A percentile compares a stretch with the other conserved stretches of the same genome.
phyloP scores from a whole-genome alignment of 2,113 vertebrate genomes.

The Dromaius novaehollandiae region DNA sequence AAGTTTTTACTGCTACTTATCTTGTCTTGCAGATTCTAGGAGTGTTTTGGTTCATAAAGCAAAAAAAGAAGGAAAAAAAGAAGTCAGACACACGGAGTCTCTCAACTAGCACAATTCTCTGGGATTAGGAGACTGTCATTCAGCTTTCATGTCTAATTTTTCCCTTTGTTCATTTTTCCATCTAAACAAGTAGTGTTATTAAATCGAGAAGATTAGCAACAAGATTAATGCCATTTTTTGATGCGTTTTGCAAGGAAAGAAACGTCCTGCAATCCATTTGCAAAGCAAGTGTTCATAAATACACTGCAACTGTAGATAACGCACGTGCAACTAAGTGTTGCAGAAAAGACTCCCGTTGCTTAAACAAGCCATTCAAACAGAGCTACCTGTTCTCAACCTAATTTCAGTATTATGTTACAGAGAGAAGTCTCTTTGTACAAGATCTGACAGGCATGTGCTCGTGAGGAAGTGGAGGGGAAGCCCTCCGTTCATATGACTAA shows the following conservation, averaged over 20 bases:
- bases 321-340: neutral
- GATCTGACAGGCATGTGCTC: conserved; percentile 84
- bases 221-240: neutral
- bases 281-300: neutral
- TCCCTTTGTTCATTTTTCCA: conserved; percentile 66
- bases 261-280: neutral
- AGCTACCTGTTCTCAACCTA: conserved; percentile 64
- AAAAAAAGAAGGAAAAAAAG: neutral
- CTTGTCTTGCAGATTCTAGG: neutral
- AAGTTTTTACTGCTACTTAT: neutral
- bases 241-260: neutral
- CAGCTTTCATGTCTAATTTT: conserved; percentile 69
- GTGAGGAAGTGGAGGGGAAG: conserved; percentile 82
- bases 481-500: conserved; percentile 98
- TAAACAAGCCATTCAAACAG: neutral
- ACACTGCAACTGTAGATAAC: rapidly evolving
- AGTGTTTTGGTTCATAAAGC: neutral
- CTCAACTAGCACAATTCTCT: conserved; percentile 23
- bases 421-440: conserved; percentile 65
- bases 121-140: conserved; percentile 60
- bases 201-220: conserved; percentile 20
- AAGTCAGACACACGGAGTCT: neutral
- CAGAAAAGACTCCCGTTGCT: neutral
- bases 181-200: conserved; percentile 48
- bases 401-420: conserved; percentile 53